Percentiles rank a stretch among this genome's conserved stretches.
These are phyloP conservation scores for Perccottus glenii DNA, from an alignment of 2,113 vertebrate genomes.

Conservation along the genomic window DNA sequence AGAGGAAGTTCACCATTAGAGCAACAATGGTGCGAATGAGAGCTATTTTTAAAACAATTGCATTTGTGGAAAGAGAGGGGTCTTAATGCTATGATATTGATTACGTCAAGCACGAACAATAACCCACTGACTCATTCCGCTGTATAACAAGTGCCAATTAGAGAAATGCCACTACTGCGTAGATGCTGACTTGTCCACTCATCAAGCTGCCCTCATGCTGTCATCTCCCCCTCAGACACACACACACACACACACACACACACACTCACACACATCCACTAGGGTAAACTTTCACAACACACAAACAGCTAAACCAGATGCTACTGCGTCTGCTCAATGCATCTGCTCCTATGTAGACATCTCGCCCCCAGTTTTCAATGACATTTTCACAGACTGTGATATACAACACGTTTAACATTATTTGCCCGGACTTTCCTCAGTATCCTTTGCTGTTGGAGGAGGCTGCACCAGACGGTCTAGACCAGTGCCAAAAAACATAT, in stretches of 20 bases:
- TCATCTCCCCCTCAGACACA: not conserved
- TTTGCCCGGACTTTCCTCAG: not conserved
- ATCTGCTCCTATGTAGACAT: slow-evolving; percentile 36
- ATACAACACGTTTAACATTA: slow-evolving; percentile 21
- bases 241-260: not conserved
- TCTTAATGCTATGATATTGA: slow-evolving; percentile 24
- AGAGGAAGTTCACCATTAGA: slow-evolving; percentile 32
- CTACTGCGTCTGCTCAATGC: slow-evolving; percentile 38
- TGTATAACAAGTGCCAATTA: slow-evolving; percentile 64
- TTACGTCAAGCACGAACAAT: slow-evolving; percentile 36
- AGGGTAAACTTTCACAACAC: slow-evolving; percentile 6
- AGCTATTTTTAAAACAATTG: slow-evolving; percentile 44
- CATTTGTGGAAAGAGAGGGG: slow-evolving; percentile 1
- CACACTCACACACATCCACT: slow-evolving; percentile 3
- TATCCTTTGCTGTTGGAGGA: slow-evolving; percentile 18
- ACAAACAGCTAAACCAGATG: slow-evolving; percentile 65
- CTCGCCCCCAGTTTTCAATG: slow-evolving; percentile 13
- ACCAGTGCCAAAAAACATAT: slow-evolving; percentile 17
- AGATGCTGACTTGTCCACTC: slow-evolving; percentile 38
- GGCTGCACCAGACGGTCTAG: slow-evolving; percentile 9
- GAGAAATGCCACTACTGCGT: slow-evolving; percentile 57
- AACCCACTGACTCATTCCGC: slow-evolving; percentile 32
- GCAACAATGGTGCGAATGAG: slow-evolving; percentile 34
- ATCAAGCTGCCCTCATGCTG: slow-evolving; percentile 21
- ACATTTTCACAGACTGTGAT: slow-evolving; percentile 21